Conservation (phyloP, 92 coral and sea anemone genomes). For the Nematostella vectensis region DNA sequence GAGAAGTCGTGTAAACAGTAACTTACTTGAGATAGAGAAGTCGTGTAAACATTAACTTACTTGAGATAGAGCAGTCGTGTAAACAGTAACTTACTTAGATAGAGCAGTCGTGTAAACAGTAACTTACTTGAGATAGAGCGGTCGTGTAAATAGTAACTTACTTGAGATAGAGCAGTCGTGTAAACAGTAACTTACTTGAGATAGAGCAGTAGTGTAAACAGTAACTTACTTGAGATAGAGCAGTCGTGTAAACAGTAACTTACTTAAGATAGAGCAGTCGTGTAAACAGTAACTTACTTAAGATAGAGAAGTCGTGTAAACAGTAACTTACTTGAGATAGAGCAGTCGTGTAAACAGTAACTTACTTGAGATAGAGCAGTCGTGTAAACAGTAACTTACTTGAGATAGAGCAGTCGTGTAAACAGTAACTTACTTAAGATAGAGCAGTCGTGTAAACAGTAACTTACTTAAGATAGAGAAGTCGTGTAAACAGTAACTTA, state of each 20-base stretch:
- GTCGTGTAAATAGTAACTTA: constrained; percentile 71
- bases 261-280: constrained; percentile 39
- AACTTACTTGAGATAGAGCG: constrained; percentile 64
- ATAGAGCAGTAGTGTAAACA: background rate
- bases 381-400: background rate
- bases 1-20: constrained; percentile 64
- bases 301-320: no score
- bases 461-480: no score
- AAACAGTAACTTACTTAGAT: constrained; percentile 78
- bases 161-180: constrained; percentile 25
- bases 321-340: constrained; percentile 55
- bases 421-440: constrained; percentile 43
- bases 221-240: constrained; percentile 61
- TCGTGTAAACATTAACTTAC: constrained; percentile 8
- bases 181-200: background rate
- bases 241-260: constrained; percentile 67
- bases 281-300: background rate
- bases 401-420: no score
- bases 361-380: constrained; percentile 42
- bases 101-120: no score
- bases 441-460: constrained; percentile 67
- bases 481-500: background rate
- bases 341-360: constrained; percentile 67
- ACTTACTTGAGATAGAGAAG: no score
- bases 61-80: constrained; percentile 68